Conservation (phyloP, 2,888 invertebrate species). For the Mimas tiliae region DNA sequence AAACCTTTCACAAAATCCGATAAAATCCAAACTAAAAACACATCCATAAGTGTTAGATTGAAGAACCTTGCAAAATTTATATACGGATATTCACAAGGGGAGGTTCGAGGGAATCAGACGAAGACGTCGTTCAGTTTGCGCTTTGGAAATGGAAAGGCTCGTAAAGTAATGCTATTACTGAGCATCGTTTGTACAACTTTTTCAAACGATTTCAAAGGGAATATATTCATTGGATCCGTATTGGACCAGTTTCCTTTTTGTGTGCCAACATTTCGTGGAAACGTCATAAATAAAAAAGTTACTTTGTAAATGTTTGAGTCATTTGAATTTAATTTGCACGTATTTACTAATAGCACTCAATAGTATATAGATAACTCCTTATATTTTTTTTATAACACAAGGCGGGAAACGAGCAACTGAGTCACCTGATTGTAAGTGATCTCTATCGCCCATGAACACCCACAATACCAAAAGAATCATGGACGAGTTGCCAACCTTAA, state of each 20-base stretch:
- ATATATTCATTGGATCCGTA: slow-evolving; percentile 1
- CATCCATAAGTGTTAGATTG: slow-evolving; percentile 23
- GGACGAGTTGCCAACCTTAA: no score
- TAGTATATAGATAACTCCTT: not conserved
- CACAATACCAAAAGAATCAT: no score
- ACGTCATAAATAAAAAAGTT: not conserved
- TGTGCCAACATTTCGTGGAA: not conserved
- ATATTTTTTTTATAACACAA: no score
- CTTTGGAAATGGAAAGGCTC: slow-evolving; percentile 45
- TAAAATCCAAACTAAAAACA: not conserved
- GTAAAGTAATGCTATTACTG: slow-evolving; percentile 39
- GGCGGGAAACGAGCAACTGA: no score
- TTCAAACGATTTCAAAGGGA: slow-evolving; percentile 26
- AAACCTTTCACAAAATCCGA: not conserved
- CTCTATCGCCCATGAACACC: no score
- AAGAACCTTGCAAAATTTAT: slow-evolving; percentile 33
- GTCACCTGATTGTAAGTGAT: no score
- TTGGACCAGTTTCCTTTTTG: not conserved
- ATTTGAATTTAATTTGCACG: no score
- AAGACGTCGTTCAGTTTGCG: slow-evolving; percentile 29
- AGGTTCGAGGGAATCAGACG: slow-evolving; percentile 5
- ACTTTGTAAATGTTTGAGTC: slow-evolving; percentile 7
- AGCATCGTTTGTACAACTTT: slow-evolving; percentile 27
- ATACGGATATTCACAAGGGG: slow-evolving; percentile 36
- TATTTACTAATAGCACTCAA: no score